Percentiles rank a stretch among this genome's conserved stretches.
Conservation (phyloP, 2,797 vertebrate genomes). For the Leptoclinus maculatus region DNA sequence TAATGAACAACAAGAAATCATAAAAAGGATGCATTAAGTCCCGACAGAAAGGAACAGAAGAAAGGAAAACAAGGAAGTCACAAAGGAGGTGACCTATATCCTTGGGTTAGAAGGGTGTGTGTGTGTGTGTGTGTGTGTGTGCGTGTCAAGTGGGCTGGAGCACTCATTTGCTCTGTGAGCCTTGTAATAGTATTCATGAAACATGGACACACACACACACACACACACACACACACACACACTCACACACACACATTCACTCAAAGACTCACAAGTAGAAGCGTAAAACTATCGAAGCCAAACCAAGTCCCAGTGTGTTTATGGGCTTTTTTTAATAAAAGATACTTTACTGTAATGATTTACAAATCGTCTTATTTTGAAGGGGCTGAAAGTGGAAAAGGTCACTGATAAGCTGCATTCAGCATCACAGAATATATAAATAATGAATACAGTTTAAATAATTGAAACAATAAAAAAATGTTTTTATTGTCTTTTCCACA, state of each 20-base stretch:
- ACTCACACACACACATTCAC: neutral
- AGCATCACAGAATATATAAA: too few species aligned
- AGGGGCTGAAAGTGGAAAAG: neutral
- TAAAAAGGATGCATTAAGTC: neutral
- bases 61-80: constrained; percentile 14
- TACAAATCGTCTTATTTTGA: neutral
- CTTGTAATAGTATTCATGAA: constrained; percentile 80
- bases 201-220: constrained; percentile 46
- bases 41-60: constrained; percentile 12
- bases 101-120: constrained; percentile 55
- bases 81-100: constrained; percentile 75
- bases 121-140: constrained; percentile 49
- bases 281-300: neutral
- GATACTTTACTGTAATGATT: neutral
- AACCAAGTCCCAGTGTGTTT: neutral
- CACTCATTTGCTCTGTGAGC: constrained; percentile 73
- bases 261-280: neutral
- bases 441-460: neutral
- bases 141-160: constrained; percentile 57
- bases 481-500: neutral
- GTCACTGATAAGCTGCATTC: neutral
- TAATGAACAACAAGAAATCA: neutral
- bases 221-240: constrained; percentile 6
- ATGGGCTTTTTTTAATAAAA: neutral
- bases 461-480: neutral